phyloP scores from a whole-genome alignment of 1,140 invertebrate species.

The Aphaenogaster floridana region DNA sequence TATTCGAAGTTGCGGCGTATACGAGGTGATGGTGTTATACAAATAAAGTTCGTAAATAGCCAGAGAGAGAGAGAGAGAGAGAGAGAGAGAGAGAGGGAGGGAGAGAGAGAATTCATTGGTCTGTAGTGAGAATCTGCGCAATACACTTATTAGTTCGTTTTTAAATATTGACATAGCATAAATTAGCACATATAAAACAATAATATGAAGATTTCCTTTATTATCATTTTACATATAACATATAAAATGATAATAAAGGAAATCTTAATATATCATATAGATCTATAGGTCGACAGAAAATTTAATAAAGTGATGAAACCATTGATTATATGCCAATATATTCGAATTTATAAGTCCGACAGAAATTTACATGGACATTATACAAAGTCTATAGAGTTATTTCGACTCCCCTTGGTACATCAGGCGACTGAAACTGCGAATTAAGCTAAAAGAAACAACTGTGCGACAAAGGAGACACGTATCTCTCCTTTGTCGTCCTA shows the following conservation, averaged over 20 bases:
- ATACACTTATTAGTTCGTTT: background rate
- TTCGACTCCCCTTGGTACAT: background rate
- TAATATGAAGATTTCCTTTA: background rate
- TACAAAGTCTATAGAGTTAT: conserved; percentile 16
- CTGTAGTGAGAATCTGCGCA: background rate
- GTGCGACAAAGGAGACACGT: conserved; percentile 65
- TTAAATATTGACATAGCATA: background rate
- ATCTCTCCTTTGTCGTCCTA: conserved; percentile 1
- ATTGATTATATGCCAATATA: background rate
- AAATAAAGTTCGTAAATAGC: conserved; percentile 41
- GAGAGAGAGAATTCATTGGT: conserved; percentile 1
- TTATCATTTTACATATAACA: background rate
- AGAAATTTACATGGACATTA: background rate
- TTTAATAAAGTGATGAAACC: background rate
- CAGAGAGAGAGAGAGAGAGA: background rate
- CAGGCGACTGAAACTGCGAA: background rate
- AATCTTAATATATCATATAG: background rate
- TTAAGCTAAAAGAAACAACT: background rate
- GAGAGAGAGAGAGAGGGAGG: background rate
- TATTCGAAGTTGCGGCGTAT: background rate
- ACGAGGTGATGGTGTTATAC: background rate
- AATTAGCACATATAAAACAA: background rate
- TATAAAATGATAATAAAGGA: background rate
- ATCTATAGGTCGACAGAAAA: background rate
- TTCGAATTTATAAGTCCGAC: background rate